Conservation (phyloP, 2,888 invertebrate genomes). For the Helobdella robusta region DNA sequence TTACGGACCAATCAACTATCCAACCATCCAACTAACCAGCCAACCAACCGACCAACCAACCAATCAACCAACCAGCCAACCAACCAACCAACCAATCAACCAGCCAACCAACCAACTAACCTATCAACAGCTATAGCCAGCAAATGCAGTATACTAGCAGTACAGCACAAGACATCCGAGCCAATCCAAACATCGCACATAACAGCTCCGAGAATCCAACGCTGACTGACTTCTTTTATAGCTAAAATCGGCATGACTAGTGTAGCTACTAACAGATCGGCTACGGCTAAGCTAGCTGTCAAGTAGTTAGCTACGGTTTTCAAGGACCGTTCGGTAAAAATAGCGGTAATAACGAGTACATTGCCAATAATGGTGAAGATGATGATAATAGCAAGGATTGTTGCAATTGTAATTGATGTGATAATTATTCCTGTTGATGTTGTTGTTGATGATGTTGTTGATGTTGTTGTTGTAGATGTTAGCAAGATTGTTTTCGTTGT, state of each 20-base stretch:
- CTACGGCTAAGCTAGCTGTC: conserved; percentile 88
- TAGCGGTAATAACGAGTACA: conserved; percentile 94
- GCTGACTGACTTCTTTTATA: conserved; percentile 48
- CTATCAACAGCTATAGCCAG: conserved; percentile 92
- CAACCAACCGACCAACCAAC: no score
- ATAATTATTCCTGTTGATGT: neutral
- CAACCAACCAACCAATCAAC: no score
- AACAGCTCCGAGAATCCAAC: conserved; percentile 31
- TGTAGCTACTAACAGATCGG: conserved; percentile 91
- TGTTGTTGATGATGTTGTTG: neutral
- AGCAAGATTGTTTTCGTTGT: neutral
- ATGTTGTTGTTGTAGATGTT: neutral
- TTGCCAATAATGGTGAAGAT: conserved; percentile 59
- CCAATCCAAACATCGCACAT: conserved; percentile 91
- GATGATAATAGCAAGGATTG: conserved; percentile 24
- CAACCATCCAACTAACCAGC: no score
- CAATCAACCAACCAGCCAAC: no score
- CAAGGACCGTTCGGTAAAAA: conserved; percentile 79
- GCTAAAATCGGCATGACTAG: conserved; percentile 58
- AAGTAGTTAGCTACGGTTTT: conserved; percentile 92
- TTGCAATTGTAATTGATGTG: neutral
- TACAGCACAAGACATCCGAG: conserved; percentile 72
- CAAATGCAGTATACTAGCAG: conserved; percentile 88
- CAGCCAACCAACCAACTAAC: no score
- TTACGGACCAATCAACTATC: no score